Conservation (phyloP, 2,888 invertebrate genomes). For the Latrodectus elegans region DNA sequence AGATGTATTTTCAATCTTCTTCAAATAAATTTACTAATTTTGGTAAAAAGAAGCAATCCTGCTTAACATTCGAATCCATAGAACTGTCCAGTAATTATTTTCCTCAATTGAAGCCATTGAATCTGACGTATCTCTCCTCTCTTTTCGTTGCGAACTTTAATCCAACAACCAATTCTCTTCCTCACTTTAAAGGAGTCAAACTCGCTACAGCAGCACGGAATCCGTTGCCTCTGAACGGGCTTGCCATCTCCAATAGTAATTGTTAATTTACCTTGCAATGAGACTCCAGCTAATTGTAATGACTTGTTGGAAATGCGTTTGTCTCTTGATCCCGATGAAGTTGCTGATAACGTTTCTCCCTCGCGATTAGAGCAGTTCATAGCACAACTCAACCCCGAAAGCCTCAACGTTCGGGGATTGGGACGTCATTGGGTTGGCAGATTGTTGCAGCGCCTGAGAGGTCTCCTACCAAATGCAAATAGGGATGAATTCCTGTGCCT, state of each 20-base stretch:
- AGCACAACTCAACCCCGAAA: background rate
- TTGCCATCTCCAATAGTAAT: conserved; percentile 8
- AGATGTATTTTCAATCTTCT: too few species aligned
- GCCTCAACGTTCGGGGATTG: conserved; percentile 9
- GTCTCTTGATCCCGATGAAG: conserved; percentile 23
- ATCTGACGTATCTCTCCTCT: background rate
- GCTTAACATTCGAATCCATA: too few species aligned
- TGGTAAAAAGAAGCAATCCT: too few species aligned
- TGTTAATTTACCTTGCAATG: conserved; percentile 44
- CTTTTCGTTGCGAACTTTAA: background rate
- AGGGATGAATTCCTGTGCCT: too few species aligned
- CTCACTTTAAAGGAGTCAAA: background rate
- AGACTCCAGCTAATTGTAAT: conserved; percentile 44
- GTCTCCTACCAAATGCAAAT: too few species aligned
- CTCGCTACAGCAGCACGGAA: background rate
- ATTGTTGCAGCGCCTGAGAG: conserved; percentile 22
- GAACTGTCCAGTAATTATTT: too few species aligned
- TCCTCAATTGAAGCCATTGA: too few species aligned
- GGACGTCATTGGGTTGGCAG: conserved; percentile 18
- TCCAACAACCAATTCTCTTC: background rate
- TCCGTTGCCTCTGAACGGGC: background rate
- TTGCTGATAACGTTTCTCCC: conserved; percentile 18
- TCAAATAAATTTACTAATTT: too few species aligned
- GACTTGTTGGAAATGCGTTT: conserved; percentile 42
- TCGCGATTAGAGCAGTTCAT: background rate